Percentiles rank a stretch among this genome's conserved stretches.
These are phyloP conservation scores for Theocolax elegans DNA, from an alignment of 1,140 invertebrate species.

Conservation along the genomic window DNA sequence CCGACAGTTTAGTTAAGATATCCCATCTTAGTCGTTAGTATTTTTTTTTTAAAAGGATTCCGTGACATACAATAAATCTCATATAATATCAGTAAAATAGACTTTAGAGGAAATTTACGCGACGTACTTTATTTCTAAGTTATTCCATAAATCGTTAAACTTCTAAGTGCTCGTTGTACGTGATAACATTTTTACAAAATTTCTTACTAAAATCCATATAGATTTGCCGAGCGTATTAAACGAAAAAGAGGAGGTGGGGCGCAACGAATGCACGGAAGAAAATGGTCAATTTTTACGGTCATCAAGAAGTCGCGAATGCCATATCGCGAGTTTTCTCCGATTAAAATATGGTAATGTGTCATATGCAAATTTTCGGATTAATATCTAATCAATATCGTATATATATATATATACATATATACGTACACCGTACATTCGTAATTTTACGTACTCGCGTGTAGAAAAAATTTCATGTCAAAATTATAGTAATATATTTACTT, in stretches of 20 bases:
- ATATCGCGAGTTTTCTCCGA: neutral
- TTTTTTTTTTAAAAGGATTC: constrained; percentile 2
- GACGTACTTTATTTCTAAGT: constrained; percentile 28
- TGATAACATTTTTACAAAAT: constrained; percentile 29
- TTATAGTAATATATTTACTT: no score
- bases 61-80: constrained; percentile 8
- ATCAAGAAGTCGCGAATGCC: neutral
- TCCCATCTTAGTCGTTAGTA: no score
- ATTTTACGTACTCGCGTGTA: no score
- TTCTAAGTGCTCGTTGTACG: constrained; percentile 15
- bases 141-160: constrained; percentile 37
- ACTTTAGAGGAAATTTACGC: constrained; percentile 8
- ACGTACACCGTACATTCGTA: no score
- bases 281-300: neutral
- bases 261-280: neutral
- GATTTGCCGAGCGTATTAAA: no score
- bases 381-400: constrained; percentile 9
- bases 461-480: no score
- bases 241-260: no score
- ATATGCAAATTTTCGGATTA: neutral
- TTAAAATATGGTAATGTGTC: constrained; percentile 7
- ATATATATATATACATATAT: no score
- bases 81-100: constrained; percentile 30
- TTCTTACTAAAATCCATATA: neutral
- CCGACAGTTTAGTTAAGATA: no score